Evolutionary conservation across 2,797 vertebrate genomes (phyloP).

Genomic region (Linurgus olivaceus): DNA sequence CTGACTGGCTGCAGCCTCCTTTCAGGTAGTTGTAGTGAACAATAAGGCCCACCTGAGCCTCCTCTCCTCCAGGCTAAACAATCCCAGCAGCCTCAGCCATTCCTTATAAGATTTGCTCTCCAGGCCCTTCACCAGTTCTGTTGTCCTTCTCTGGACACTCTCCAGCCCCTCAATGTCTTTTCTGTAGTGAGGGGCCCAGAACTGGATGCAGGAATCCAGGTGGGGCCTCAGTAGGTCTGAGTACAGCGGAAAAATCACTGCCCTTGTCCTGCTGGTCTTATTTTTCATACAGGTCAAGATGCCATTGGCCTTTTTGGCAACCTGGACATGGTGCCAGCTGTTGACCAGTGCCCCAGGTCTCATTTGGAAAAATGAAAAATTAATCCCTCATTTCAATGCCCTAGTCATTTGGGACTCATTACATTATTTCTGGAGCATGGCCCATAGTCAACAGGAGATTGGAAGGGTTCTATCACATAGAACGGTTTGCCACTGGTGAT

Average conservation of each 20-base stretch:
- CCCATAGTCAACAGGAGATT: neutral
- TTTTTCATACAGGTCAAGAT: neutral
- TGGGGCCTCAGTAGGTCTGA: neutral
- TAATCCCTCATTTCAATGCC: neutral
- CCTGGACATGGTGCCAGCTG: neutral
- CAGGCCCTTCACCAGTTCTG: fast-evolving
- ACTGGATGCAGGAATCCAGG: neutral
- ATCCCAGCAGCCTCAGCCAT: fast-evolving
- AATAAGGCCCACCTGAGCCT: neutral
- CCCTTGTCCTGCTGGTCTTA: neutral
- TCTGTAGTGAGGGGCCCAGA: neutral
- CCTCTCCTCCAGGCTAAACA: neutral
- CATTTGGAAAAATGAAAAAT: neutral
- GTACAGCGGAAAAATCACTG: fast-evolving
- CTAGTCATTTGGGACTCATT: neutral
- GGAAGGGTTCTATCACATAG: neutral
- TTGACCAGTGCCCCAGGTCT: neutral
- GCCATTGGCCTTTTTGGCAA: neutral
- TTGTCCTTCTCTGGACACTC: fast-evolving
- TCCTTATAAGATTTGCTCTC: neutral
- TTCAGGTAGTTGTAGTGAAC: neutral
- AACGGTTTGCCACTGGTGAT: neutral
- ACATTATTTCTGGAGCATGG: neutral
- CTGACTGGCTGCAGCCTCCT: neutral
- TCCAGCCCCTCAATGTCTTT: neutral